Conservation (phyloP, 2,888 invertebrate genomes). For the Torymus auratus region DNA sequence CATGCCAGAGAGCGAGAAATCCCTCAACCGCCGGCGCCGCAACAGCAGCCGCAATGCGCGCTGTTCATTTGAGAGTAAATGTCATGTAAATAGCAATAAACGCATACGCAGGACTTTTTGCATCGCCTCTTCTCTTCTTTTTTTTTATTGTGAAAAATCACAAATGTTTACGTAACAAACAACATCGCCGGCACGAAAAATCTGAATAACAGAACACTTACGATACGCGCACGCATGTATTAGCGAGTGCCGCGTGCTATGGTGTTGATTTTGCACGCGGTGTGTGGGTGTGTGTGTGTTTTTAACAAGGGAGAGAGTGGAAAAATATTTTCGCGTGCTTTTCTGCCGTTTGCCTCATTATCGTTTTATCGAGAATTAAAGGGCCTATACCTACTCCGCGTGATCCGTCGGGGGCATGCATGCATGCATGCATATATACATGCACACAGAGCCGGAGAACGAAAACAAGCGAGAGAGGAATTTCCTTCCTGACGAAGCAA, state of each 20-base stretch:
- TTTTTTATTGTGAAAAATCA: background rate
- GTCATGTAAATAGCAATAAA: background rate
- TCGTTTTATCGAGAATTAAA: conserved; percentile 16
- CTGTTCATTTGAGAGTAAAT: background rate
- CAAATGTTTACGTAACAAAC: conserved; percentile 7
- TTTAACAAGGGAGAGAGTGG: background rate
- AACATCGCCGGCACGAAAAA: background rate
- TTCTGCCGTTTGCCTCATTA: conserved; percentile 38
- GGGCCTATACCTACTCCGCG: background rate
- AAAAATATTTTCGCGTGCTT: conserved; percentile 38
- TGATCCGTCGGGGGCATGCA: conserved; percentile 10
- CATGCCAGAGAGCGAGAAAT: too few species aligned
- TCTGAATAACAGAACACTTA: conserved; percentile 13
- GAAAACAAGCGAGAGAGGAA: background rate
- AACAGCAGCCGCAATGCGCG: background rate
- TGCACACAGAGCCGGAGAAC: background rate
- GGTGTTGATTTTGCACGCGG: background rate
- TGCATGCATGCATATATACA: background rate
- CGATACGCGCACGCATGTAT: too few species aligned
- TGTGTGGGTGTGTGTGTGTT: background rate
- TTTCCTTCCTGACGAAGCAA: conserved; percentile 24
- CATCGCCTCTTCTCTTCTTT: too few species aligned
- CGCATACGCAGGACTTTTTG: background rate
- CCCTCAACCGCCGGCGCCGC: too few species aligned
- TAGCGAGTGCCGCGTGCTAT: too few species aligned